phyloP scores from a whole-genome alignment of 1,140 invertebrate species.

The Melanaphis sacchari region DNA sequence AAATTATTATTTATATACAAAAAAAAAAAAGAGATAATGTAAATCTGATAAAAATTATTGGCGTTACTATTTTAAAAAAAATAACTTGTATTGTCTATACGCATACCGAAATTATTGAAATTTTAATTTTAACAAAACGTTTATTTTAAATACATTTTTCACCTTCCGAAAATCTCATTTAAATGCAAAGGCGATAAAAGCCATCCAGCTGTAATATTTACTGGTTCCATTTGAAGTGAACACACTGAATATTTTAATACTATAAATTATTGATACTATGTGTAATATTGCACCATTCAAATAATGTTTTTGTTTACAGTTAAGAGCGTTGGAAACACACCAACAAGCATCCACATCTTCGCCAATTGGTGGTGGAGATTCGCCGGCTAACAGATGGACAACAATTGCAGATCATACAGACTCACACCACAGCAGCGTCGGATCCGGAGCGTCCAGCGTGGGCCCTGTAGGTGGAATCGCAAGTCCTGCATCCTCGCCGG shows the following conservation, averaged over 20 bases:
- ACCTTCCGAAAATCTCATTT: not conserved
- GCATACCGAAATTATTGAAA: not conserved
- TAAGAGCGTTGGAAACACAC: slow-evolving; percentile 40
- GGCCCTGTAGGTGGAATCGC: slow-evolving; percentile 59
- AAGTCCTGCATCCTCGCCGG: slow-evolving; percentile 59
- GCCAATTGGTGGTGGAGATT: slow-evolving; percentile 25
- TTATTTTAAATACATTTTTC: not conserved
- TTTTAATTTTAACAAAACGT: not conserved
- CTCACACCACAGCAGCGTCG: slow-evolving; percentile 59
- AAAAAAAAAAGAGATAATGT: not conserved
- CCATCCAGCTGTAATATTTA: not conserved
- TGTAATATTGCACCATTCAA: not conserved
- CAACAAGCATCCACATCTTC: slow-evolving; percentile 54
- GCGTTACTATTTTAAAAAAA: not conserved
- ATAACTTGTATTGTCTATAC: not conserved
- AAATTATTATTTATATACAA: not conserved
- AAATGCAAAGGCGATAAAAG: not conserved
- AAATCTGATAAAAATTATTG: not conserved
- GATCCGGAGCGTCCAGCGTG: slow-evolving; percentile 59
- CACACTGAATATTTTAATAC: not conserved
- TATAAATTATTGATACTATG: not conserved
- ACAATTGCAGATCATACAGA: slow-evolving; percentile 50
- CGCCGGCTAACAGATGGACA: slow-evolving; percentile 45
- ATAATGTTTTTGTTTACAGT: not conserved
- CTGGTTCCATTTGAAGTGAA: not conserved